Conservation (phyloP, 2,888 invertebrate genomes). For the Cybosia mesomella region DNA sequence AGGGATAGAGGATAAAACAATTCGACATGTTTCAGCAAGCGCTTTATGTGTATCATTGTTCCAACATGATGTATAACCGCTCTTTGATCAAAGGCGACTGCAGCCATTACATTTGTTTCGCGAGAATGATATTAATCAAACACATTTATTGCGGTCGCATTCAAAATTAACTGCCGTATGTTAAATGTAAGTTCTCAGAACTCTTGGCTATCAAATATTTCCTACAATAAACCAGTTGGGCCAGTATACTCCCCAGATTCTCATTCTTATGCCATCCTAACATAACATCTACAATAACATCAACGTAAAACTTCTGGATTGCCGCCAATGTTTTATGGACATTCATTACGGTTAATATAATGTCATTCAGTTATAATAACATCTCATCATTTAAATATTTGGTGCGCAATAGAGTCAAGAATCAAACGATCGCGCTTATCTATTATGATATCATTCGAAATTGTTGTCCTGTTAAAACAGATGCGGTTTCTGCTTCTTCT, state of each 20-base stretch:
- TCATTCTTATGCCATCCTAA: slow-evolving; percentile 64
- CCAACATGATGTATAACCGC: slow-evolving; percentile 72
- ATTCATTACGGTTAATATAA: slow-evolving; percentile 66
- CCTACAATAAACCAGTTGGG: slow-evolving; percentile 77
- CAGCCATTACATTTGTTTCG: slow-evolving; percentile 78
- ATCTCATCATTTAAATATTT: slow-evolving; percentile 42
- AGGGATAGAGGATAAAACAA: slow-evolving; percentile 61
- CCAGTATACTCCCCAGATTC: slow-evolving; percentile 71
- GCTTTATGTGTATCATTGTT: slow-evolving; percentile 62
- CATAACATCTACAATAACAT: slow-evolving; percentile 63
- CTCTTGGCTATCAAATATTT: slow-evolving; percentile 82
- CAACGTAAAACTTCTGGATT: slow-evolving; percentile 74
- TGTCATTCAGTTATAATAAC: slow-evolving; percentile 62
- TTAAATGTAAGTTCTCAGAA: slow-evolving; percentile 81
- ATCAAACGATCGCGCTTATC: slow-evolving; percentile 36
- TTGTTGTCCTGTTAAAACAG: slow-evolving; percentile 51
- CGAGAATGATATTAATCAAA: slow-evolving; percentile 83
- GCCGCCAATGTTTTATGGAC: slow-evolving; percentile 76
- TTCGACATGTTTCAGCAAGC: slow-evolving; percentile 63
- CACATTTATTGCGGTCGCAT: slow-evolving; percentile 81
- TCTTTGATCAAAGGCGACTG: slow-evolving; percentile 76
- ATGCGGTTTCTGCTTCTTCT: slow-evolving; percentile 50
- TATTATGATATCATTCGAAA: slow-evolving; percentile 46
- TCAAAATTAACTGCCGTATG: slow-evolving; percentile 78
- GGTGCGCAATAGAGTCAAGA: slow-evolving; percentile 29